Evolutionary conservation across 2,797 vertebrate species (phyloP).

Genomic region (Cynopterus sphinx): DNA sequence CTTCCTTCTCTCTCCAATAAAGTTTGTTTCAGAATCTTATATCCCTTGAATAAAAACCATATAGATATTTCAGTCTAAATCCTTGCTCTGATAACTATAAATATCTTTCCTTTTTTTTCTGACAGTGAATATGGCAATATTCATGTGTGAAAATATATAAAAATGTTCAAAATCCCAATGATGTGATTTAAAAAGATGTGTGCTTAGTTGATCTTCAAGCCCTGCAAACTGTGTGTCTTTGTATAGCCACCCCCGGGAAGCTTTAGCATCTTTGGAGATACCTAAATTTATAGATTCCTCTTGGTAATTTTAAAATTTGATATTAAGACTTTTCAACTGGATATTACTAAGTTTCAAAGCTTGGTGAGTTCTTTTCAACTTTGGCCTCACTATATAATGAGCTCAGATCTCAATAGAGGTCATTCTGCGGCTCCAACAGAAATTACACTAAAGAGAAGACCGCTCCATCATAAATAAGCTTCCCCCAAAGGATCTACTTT

Average conservation of each 20-base stretch:
- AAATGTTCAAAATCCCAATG: conserved; percentile 5
- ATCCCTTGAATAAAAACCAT: neutral
- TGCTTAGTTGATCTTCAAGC: neutral
- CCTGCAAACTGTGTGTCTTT: neutral
- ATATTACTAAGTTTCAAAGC: neutral
- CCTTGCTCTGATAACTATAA: conserved; percentile 44
- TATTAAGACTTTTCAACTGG: neutral
- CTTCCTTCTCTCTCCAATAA: neutral
- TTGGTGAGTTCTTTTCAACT: neutral
- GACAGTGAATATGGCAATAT: conserved; percentile 27
- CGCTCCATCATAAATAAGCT: neutral
- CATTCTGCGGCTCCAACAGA: neutral
- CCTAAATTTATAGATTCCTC: neutral
- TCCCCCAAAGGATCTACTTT: neutral
- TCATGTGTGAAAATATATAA: neutral
- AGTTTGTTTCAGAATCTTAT: neutral
- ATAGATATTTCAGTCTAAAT: conserved; percentile 43
- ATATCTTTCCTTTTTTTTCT: conserved; percentile 22
- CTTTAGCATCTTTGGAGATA: neutral
- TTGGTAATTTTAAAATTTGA: neutral
- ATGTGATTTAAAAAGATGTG: neutral
- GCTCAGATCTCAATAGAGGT: neutral
- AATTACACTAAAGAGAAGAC: neutral
- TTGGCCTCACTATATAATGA: neutral
- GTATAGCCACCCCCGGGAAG: neutral